These are phyloP conservation scores for Agriotes lineatus DNA, from an alignment of 2,888 invertebrate species.

Conservation along the genomic window DNA sequence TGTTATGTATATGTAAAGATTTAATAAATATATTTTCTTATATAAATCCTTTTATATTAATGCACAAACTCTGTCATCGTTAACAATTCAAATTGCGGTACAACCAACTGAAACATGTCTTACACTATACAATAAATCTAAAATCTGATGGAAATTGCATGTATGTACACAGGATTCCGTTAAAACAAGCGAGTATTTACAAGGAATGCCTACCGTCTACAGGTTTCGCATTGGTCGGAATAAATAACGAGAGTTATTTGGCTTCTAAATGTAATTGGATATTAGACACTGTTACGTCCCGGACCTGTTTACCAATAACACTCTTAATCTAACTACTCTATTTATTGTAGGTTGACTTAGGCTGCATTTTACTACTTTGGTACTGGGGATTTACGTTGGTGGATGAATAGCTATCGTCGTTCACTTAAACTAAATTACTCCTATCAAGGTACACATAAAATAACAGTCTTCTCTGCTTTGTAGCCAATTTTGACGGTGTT, in stretches of 20 bases:
- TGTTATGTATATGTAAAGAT: slow-evolving; percentile 4
- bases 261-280: slow-evolving; percentile 17
- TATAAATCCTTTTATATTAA: background rate
- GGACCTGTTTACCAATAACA: slow-evolving; percentile 24
- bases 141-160: too few species aligned
- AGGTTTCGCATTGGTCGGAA: slow-evolving; percentile 12
- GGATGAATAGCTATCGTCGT: background rate
- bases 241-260: slow-evolving; percentile 28
- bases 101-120: background rate
- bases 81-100: background rate
- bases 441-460: slow-evolving; percentile 26
- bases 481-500: too few species aligned
- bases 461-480: background rate
- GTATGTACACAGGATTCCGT: background rate
- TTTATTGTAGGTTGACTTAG: slow-evolving; percentile 41
- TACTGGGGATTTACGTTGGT: slow-evolving; percentile 29
- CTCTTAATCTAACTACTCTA: slow-evolving; percentile 13
- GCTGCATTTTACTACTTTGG: slow-evolving; percentile 41
- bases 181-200: slow-evolving; percentile 14
- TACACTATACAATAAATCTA: background rate
- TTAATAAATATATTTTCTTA: slow-evolving; percentile 16
- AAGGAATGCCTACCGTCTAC: background rate
- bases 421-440: background rate
- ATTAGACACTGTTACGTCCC: slow-evolving; percentile 24
- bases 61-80: slow-evolving; percentile 4